These are phyloP conservation scores for Drosophila ogumai DNA, from an alignment of 1,140 invertebrate species.

Conservation along the genomic window DNA sequence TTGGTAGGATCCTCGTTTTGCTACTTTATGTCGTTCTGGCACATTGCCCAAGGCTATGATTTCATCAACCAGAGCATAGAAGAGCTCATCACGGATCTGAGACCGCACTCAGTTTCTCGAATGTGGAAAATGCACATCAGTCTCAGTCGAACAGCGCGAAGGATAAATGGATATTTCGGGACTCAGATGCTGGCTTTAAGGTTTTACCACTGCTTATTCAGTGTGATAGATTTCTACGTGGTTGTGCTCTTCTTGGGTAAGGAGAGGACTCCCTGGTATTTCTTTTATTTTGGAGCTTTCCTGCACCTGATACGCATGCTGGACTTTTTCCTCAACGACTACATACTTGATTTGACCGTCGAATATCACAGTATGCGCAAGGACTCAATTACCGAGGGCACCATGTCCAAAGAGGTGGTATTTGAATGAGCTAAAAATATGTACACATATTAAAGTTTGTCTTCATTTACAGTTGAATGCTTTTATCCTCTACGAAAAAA, in stretches of 20 bases:
- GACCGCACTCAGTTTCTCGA: not conserved
- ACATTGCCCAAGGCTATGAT: conserved; percentile 1
- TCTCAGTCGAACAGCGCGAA: not conserved
- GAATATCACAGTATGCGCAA: not conserved
- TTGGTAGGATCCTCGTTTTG: not conserved
- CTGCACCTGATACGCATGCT: not conserved
- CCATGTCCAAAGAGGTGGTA: not conserved
- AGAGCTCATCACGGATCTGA: not conserved
- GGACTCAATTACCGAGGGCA: not conserved
- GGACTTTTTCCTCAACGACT: conserved; percentile 1
- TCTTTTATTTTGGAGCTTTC: not conserved
- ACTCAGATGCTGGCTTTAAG: not conserved
- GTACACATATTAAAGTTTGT: not conserved
- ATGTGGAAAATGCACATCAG: not conserved
- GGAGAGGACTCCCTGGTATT: not conserved
- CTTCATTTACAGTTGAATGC: not conserved
- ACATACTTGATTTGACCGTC: not conserved
- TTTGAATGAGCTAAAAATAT: not conserved
- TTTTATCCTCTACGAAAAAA: not conserved
- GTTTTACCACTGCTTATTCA: not conserved
- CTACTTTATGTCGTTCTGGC: conserved; percentile 1
- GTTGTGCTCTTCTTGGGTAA: not conserved
- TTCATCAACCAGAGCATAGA: not conserved
- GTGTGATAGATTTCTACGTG: not conserved
- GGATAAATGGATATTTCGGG: not conserved